Conservation (phyloP, 92 coral and sea anemone genomes). For the Parazoanthus atlanticus region DNA sequence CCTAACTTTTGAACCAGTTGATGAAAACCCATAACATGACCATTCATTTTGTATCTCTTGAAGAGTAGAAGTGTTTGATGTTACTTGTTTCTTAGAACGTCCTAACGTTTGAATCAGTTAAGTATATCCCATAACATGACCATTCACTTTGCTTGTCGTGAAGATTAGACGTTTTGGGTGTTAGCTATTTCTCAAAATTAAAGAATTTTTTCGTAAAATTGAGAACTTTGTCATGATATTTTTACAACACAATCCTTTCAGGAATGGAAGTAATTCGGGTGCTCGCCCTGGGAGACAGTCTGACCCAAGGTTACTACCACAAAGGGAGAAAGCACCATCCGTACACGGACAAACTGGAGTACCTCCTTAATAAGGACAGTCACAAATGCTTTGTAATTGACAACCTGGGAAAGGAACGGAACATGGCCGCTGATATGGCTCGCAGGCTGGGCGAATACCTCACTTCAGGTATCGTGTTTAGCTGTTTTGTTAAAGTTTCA, state of each 20-base stretch:
- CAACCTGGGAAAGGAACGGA: slow-evolving; percentile 80
- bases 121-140: too few species aligned
- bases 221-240: too few species aligned
- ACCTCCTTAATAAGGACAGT: slow-evolving; percentile 78
- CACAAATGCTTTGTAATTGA: slow-evolving; percentile 83
- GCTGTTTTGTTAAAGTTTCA: background rate
- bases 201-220: too few species aligned
- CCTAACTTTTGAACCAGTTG: too few species aligned
- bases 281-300: slow-evolving; percentile 90
- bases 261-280: slow-evolving; percentile 82
- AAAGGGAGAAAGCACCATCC: slow-evolving; percentile 78
- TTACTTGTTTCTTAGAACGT: too few species aligned
- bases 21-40: too few species aligned
- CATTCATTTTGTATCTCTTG: too few species aligned
- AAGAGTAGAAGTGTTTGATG: too few species aligned
- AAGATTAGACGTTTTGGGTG: too few species aligned
- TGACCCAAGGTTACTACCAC: slow-evolving; percentile 83
- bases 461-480: slow-evolving; percentile 7
- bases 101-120: too few species aligned
- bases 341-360: slow-evolving; percentile 79
- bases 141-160: too few species aligned
- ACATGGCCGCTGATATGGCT: slow-evolving; percentile 80
- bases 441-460: slow-evolving; percentile 63
- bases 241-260: slow-evolving; percentile 13
- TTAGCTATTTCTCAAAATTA: too few species aligned